Evolutionary conservation across 2,113 vertebrate species (phyloP).

Genomic region (Elachura formosa): DNA sequence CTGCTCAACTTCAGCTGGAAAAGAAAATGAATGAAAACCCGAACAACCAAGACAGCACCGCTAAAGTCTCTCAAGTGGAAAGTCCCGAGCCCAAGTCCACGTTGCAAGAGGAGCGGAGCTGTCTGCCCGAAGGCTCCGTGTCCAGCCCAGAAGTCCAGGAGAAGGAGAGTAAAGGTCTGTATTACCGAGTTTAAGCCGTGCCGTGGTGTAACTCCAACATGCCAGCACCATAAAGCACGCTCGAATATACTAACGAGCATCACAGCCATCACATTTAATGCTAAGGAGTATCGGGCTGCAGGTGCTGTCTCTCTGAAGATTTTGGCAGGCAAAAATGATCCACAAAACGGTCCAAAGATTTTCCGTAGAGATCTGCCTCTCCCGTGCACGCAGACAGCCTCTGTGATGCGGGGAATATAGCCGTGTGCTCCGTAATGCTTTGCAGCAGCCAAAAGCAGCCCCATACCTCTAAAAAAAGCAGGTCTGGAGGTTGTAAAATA

Average conservation of each 20-base stretch:
- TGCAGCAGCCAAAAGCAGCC: slow-evolving; percentile 55
- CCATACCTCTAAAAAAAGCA: slow-evolving; percentile 62
- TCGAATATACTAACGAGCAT: slow-evolving; percentile 83
- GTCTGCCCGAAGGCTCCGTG: slow-evolving; percentile 84
- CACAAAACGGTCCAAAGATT: slow-evolving; percentile 4
- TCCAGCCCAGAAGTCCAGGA: slow-evolving; percentile 93
- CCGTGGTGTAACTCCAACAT: slow-evolving; percentile 80
- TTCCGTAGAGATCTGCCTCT: slow-evolving; percentile 11
- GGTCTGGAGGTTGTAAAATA: slow-evolving; percentile 63
- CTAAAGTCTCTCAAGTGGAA: slow-evolving; percentile 81
- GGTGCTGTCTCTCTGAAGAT: slow-evolving; percentile 64
- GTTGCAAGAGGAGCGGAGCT: slow-evolving; percentile 84
- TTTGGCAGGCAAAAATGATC: slow-evolving; percentile 51
- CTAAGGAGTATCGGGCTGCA: slow-evolving; percentile 70
- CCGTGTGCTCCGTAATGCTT: slow-evolving; percentile 2
- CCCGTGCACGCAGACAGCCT: slow-evolving; percentile 7
- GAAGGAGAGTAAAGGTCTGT: slow-evolving; percentile 98
- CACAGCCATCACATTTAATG: slow-evolving; percentile 88
- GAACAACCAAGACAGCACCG: slow-evolving; percentile 77
- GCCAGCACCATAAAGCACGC: slow-evolving; percentile 86
- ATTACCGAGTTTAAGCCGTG: slow-evolving; percentile 84
- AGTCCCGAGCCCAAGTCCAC: slow-evolving; percentile 86
- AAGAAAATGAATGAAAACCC: slow-evolving; percentile 86
- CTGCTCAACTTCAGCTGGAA: slow-evolving; percentile 85
- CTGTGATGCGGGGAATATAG: background rate